These are phyloP conservation scores for Plecturocebus donacophilus DNA, from an alignment of 2,113 vertebrate species.

Conservation along the genomic window DNA sequence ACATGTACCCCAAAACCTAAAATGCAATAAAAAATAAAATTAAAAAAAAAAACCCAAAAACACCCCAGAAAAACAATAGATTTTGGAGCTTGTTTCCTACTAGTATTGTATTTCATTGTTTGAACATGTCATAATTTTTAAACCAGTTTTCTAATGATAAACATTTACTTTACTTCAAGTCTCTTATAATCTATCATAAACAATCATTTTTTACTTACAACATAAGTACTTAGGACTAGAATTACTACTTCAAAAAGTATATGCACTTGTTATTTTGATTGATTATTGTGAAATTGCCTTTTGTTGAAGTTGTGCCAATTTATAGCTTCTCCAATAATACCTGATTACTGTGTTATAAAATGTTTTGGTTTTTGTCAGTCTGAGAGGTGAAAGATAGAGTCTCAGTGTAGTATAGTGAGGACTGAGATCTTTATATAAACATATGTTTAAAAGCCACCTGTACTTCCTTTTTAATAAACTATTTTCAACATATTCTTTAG, in stretches of 20 bases:
- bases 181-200: neutral
- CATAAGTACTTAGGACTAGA: neutral
- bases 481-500: neutral
- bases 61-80: neutral
- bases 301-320: neutral
- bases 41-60: too few species aligned
- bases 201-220: neutral
- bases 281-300: slow-evolving; percentile 27
- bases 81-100: neutral
- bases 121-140: neutral
- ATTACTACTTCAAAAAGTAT: neutral
- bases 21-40: too few species aligned
- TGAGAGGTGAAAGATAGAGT: neutral
- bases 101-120: neutral
- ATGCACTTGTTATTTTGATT: neutral
- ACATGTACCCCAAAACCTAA: too few species aligned
- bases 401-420: neutral
- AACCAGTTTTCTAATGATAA: neutral
- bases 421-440: neutral
- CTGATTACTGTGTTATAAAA: neutral
- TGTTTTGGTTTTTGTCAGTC: neutral
- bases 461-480: neutral
- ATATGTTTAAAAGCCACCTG: neutral
- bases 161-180: neutral
- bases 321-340: neutral